Base-by-base conservation (phyloP, 1,140 invertebrate genomes). In the Drosophila bocqueti region DNA sequence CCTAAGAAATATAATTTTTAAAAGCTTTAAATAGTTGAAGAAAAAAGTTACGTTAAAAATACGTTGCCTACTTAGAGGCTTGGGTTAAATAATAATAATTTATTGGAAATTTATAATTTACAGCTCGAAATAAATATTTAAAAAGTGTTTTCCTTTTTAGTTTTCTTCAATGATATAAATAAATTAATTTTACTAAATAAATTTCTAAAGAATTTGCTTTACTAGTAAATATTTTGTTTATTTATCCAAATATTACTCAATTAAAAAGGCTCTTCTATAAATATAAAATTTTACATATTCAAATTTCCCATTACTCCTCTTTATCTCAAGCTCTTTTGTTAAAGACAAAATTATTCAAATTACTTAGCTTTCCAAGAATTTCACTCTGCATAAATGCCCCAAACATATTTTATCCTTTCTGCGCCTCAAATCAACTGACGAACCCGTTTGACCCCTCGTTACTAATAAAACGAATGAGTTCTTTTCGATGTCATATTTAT, bases 401-500 rank as follows among this genome's bases (percentile, higher is more conserved):
- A 69, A 55, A 11, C 2, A 34, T 9, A 15, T 65, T 66, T 15
- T 8, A 0, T 5, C 4, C 34, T 8, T 18, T 3, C 18, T 34
- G 16, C 18, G 18, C 11, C 9, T 49, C 11, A 16, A 49, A 59
- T 36, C 4, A 73, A 42, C 26, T 24, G 21, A 72, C 10, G n/a
- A 61, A 24, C 54, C 11, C 45, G 11, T 18, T 62, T 50, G 54
- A 60, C 29, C 46, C 52, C 38, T 50, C 38, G 10, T 72, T 36
- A 60, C 24, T 40, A 46, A 59, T 46, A 68, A 57, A 59, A 36
- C 15, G n/a, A 31, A 47, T 57, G 62, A 55, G 45, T 45, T 45
- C 36, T 45, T 64, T 47, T 15, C 21, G 13, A 26, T 47, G 47
- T n/a, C 42, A 38, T 29, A 49, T 71, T 76, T 66, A 63, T 58